Evolutionary conservation across 2,797 vertebrate genomes (phyloP), one percentile per base, ranked within the genome.

Genomic region (Hyperoplus lanceolatus): DNA sequence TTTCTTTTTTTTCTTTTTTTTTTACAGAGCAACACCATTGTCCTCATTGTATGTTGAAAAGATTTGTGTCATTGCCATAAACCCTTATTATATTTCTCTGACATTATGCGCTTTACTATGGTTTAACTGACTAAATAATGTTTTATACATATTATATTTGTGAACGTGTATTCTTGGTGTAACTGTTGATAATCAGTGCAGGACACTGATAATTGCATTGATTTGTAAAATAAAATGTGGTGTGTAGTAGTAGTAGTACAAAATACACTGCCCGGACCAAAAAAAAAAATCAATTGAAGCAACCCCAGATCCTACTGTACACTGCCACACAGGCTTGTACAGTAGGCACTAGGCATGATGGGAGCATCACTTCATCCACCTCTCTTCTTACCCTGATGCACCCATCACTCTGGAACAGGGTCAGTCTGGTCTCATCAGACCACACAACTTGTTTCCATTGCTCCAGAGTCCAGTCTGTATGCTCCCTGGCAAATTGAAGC

Each of bases 121-220:
- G 46, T 49, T 70, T 70, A 12, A 56, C 60, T 64, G 39, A 50
- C 4, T 65, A 41, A 73, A 18, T 62, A 50, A 70, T 29, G 29
- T 79, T 83, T 70, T 69, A 60, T 63, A 41, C 45, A 80, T 68
- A 62, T 70, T 57, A 48, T n/a, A 46, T 73, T 29, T 68, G 50
- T 70, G 61, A 6, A 43, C 68, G 68, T 82, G 64, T 80, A 62
- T 77, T 86, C 65, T 71, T 39, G 18, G 39, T 81, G 62, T 61
- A 70, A 41, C 18, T 72, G 46, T 81, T 67, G 83, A 3, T 56
- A 43, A 59, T 87, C 87, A 87, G 88, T 90, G 91, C 90, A 85
- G 90, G 91, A 89, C 90, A 83, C 77, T 88, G 90, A 89, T 73
- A 51, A 65, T 48, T 77, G 38, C 39, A 75, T 62, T 64, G 18